Base-by-base conservation (phyloP, 1,140 invertebrate species). In the Brachionus sp. region DNA sequence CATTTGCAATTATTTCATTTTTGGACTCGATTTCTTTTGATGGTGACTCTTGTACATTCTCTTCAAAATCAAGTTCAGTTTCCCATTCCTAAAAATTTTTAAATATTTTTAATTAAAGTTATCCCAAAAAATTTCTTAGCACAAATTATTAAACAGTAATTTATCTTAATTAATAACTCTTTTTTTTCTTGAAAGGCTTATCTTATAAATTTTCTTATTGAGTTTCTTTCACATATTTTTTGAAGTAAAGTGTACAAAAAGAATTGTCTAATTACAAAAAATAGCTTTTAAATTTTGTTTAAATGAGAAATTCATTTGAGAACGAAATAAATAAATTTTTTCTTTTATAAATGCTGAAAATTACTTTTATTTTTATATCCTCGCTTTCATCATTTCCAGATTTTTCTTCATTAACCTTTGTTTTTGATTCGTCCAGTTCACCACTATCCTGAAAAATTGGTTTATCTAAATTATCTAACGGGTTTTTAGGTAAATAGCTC, bases 381-480 rank as follows among this genome's bases (percentile, higher is more conserved):
- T 29, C n/a, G n/a, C n/a, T 29, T 29, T 29, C 29, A 29, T 3
- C 3, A 29, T 73, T 7, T 75, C 6, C 7, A 46, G 5, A 3
- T n/a, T 46, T 23, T 12, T 29, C 19, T 13, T 29, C 44, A 29
- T 29, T 29, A 19, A 19, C 1, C 12, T 7, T 46, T 13, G 19
- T 50, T 75, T 35, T 29, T 12, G 16, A 42, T 13, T 57, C 37
- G 29, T 44, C 39, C 25, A 66, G 25, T 44, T 77, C 37, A 44
- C 13, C 39, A 29, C 39, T 10, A 23, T 53, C 73, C 16, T 68
- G 25, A n/a, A n/a, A n/a, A 35, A 42, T 25, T 77, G 42, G 10
- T 23, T 53, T 77, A 44, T 77, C 73, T 53, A 53, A 80, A 80
- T 80, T 39, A 44, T 75, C 23, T 29, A 75, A 46, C 23, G 39